Percentiles rank a stretch among this genome's conserved stretches.
phyloP scores from a whole-genome alignment of 2,888 invertebrate species.

The Leptura quadrifasciata region DNA sequence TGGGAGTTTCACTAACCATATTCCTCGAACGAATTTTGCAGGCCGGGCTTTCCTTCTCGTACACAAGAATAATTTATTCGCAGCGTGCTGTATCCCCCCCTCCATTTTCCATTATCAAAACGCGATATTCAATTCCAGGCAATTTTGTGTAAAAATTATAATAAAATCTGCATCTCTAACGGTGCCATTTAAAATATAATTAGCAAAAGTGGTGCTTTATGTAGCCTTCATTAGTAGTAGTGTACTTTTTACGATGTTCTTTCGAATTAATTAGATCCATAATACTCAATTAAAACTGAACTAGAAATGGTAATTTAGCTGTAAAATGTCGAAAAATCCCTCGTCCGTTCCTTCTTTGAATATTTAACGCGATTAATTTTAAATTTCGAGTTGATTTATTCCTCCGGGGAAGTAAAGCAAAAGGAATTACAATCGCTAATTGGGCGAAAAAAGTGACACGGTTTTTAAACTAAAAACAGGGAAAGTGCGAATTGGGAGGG shows the following conservation, averaged over 20 bases:
- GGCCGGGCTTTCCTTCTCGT: background rate
- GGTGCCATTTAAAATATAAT: slow-evolving; percentile 22
- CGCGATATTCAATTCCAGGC: slow-evolving; percentile 20
- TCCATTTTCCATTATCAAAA: background rate
- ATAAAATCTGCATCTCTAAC: slow-evolving; percentile 20
- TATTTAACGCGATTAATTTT: slow-evolving; percentile 37
- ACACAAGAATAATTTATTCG: background rate
- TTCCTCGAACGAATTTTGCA: background rate
- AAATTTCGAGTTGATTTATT: slow-evolving; percentile 25
- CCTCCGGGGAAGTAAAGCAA: background rate
- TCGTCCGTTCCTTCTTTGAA: slow-evolving; percentile 26
- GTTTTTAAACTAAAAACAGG: slow-evolving; percentile 13
- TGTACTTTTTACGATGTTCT: slow-evolving; percentile 25
- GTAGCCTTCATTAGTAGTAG: slow-evolving; percentile 18
- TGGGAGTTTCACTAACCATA: background rate
- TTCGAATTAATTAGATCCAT: slow-evolving; percentile 30
- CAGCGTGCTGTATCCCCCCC: background rate
- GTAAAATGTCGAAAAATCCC: slow-evolving; percentile 8
- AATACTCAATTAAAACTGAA: slow-evolving; percentile 31
- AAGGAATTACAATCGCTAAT: slow-evolving; percentile 34
- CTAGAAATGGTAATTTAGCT: slow-evolving; percentile 34
- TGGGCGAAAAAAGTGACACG: slow-evolving; percentile 28
- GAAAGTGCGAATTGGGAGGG: background rate
- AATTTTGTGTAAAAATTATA: slow-evolving; percentile 20
- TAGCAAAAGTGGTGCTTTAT: slow-evolving; percentile 20